Percentiles rank a stretch among this genome's conserved stretches.
These are phyloP conservation scores for Hypothenemus hampei DNA, from an alignment of 1,140 invertebrate species.

Conservation along the genomic window DNA sequence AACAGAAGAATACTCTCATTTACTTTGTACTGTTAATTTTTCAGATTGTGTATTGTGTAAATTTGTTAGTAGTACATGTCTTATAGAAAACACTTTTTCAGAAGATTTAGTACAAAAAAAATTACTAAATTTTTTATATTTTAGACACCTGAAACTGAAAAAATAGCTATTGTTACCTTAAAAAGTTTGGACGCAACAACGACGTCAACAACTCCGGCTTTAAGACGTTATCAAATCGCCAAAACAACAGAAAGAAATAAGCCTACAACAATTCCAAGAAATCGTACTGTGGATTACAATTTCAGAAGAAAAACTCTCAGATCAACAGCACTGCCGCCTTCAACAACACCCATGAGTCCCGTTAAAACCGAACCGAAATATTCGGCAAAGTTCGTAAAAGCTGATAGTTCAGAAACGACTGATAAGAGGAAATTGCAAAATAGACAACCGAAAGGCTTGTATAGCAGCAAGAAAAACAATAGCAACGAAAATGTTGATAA, in stretches of 20 bases:
- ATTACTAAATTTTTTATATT: no score
- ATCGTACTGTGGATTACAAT: conserved; percentile 10
- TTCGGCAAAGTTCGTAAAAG: conserved; percentile 19
- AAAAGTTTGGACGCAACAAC: no score
- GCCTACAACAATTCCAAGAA: not conserved
- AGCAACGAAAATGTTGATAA: no score
- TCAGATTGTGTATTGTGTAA: no score
- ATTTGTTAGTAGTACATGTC: no score
- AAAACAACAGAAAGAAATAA: conserved; percentile 21
- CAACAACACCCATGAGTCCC: conserved; percentile 11
- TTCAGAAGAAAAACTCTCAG: conserved; percentile 13
- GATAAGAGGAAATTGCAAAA: conserved; percentile 16
- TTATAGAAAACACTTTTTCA: conserved; percentile 16
- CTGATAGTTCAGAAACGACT: conserved; percentile 1
- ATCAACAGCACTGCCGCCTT: conserved; percentile 16
- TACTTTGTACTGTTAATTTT: no score
- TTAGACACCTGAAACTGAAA: no score
- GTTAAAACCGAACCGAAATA: conserved; percentile 7
- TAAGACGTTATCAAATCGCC: no score
- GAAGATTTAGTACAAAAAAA: no score
- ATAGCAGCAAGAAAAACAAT: conserved; percentile 11
- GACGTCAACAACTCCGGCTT: no score
- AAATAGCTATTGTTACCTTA: no score
- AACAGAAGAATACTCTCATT: conserved; percentile 2
- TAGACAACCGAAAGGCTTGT: not conserved